A percentile compares a stretch with the other conserved stretches of the same genome.
Evolutionary conservation across 2,797 vertebrate species (phyloP).

Genomic region (Xenops minutus): DNA sequence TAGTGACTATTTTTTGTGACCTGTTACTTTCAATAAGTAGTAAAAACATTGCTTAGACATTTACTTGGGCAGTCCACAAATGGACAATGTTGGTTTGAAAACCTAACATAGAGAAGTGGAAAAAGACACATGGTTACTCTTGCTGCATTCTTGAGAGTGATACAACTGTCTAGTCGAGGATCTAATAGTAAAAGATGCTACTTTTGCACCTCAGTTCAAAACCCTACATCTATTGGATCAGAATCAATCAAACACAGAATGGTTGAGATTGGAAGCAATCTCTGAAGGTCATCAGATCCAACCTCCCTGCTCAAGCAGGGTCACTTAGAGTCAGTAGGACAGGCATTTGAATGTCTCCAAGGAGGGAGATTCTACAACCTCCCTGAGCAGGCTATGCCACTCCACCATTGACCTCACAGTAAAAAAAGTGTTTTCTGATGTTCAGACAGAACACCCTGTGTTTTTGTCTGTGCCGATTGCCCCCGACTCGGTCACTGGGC

Average conservation of each 20-base stretch:
- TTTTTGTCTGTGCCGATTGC: background rate
- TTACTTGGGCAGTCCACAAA: background rate
- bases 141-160: background rate
- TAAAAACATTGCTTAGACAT: background rate
- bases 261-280: background rate
- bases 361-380: background rate
- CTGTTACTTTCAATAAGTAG: background rate
- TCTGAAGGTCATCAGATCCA: background rate
- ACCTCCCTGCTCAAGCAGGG: background rate
- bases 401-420: background rate
- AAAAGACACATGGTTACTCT: background rate
- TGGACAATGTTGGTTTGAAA: background rate
- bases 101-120: background rate
- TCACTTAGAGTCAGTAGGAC: background rate
- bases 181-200: background rate
- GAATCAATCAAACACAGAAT: background rate
- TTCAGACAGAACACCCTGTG: background rate
- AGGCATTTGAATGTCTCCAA: background rate
- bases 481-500: background rate
- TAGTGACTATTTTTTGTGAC: background rate
- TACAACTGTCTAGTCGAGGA: background rate
- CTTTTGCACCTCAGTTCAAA: background rate
- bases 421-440: background rate
- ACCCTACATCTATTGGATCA: background rate
- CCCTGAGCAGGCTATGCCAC: background rate